Evolutionary conservation across 1,140 invertebrate species (phyloP), one percentile per base, ranked within the genome.

Genomic region (Drosophila ohnishii): DNA sequence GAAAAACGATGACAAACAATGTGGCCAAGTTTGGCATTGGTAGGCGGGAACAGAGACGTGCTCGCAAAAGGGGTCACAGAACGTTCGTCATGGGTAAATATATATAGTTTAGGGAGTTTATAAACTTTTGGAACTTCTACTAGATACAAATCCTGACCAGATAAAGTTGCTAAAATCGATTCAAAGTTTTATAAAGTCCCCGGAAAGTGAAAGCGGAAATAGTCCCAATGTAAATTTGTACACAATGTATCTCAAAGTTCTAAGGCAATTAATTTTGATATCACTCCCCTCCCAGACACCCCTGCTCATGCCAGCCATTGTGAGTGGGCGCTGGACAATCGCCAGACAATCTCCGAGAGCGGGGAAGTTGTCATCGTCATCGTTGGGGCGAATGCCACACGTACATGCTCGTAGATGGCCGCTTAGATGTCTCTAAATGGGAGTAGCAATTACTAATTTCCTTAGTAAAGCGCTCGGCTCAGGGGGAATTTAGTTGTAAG

Each of bases 361-460:
- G 37, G 45, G 30, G 7, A 44, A 51, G 56, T 75, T 70, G 82
- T 74, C 78, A 84, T 77, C 55, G 69, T 78, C 71, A 63, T 80
- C 74, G 44, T 42, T 37, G 62, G 59, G 70, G 55, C 77, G 70
- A 80, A 66, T 59, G 59, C 59, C 39, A 66, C 53, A 75, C 58
- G 61, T 53, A 51, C 71, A 53, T 59, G 51, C 51, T 55, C 51
- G 51, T 55, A 53, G 44, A 65, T 47, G 34, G 25, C 34, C 35
- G 51, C 60, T 75, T 75, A 75, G 69, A 58, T 85, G 81, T 55
- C 81, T 86, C 75, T 87, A 78, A 82, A 87, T 82, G 75, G 82
- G 76, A 80, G 84, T 83, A 88, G 84, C 84, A 87, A 87, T 87
- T 87, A 87, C 84, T 78, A 88, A 88, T 89, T 88, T 87, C 76